phyloP scores from a whole-genome alignment of 2,888 invertebrate genomes.

The Tiphia femorata region DNA sequence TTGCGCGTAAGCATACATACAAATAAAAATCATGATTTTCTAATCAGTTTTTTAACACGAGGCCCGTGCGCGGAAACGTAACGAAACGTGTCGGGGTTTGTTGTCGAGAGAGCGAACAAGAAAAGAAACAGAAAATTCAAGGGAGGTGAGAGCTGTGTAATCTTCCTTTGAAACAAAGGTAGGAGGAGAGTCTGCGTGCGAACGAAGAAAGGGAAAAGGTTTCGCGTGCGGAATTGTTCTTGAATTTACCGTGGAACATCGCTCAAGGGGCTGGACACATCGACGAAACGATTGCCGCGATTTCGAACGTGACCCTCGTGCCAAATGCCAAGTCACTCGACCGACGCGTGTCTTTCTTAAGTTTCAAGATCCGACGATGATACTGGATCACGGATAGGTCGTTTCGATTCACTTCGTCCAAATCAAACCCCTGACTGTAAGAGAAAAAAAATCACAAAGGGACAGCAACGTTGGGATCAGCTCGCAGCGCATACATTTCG shows the following conservation, averaged over 20 bases:
- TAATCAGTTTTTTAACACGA: constrained; percentile 49
- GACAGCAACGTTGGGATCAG: too few relatives aligned
- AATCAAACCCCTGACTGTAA: too few relatives aligned
- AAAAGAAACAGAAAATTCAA: too few relatives aligned
- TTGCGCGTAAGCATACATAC: too few relatives aligned
- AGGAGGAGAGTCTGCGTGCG: constrained; percentile 10
- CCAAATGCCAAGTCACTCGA: constrained; percentile 6
- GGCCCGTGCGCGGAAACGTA: constrained; percentile 34
- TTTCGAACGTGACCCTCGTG: constrained; percentile 46
- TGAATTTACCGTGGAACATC: constrained; percentile 17
- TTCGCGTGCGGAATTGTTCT: constrained; percentile 33
- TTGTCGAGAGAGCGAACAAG: constrained; percentile 7
- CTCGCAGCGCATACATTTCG: too few relatives aligned
- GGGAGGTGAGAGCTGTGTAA: too few relatives aligned
- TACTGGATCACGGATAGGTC: too few relatives aligned
- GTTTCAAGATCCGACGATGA: neutral
- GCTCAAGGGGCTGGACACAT: constrained; percentile 34
- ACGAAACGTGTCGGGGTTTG: constrained; percentile 1
- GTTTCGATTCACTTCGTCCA: too few relatives aligned
- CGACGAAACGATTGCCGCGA: constrained; percentile 45
- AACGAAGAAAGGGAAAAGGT: constrained; percentile 9
- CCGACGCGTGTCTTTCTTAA: neutral
- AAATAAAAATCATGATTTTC: too few relatives aligned
- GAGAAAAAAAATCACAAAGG: too few relatives aligned
- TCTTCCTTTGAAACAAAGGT: constrained; percentile 7